phyloP scores from a whole-genome alignment of 2,888 invertebrate species.

The Drosophila mimica region DNA sequence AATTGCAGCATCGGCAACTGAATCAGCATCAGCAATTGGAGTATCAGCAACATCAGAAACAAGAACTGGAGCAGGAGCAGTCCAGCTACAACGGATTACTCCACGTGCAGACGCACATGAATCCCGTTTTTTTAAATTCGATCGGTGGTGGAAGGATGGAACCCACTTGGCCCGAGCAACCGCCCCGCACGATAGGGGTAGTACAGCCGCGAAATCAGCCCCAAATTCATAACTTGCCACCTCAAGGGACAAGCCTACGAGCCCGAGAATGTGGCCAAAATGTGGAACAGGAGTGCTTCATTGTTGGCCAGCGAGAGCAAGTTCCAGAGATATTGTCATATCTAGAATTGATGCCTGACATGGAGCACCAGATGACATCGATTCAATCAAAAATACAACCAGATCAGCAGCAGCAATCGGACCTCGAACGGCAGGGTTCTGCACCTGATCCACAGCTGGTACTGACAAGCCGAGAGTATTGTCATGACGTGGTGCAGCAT shows the following conservation, averaged over 20 bases:
- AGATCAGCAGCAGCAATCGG: background rate
- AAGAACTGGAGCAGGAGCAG: no score
- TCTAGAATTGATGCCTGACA: background rate
- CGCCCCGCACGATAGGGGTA: background rate
- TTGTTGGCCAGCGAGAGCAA: background rate
- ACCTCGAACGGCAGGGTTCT: background rate
- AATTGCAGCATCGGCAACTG: background rate
- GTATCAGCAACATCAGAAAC: background rate
- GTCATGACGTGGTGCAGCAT: background rate
- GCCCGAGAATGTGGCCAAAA: background rate
- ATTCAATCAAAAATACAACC: background rate
- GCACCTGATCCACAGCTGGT: background rate
- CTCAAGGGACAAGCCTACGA: background rate
- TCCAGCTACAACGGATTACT: background rate
- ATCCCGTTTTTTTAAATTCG: background rate
- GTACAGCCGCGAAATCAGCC: background rate
- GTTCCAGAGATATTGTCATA: background rate
- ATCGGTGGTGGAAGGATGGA: background rate
- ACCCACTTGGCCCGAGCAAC: background rate
- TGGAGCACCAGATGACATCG: background rate
- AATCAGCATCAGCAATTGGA: background rate
- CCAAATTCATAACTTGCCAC: background rate
- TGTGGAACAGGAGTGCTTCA: background rate
- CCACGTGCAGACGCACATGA: background rate
- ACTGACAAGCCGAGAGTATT: background rate